phyloP scores from a whole-genome alignment of 2,888 invertebrate genomes.

The Aspidiotus destructor region DNA sequence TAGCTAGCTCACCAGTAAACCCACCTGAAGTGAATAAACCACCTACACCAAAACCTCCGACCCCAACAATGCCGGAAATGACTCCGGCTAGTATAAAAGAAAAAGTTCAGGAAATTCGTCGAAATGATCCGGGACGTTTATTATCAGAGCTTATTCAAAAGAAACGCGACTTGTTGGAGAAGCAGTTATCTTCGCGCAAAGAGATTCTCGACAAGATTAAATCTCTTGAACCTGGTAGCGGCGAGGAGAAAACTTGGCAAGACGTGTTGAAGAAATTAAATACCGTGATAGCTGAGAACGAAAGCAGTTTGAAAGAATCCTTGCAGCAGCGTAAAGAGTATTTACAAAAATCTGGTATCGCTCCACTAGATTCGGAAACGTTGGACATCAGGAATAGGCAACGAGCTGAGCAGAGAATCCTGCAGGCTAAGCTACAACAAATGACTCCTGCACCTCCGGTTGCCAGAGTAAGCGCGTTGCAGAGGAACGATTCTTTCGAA shows the following conservation, averaged over 20 bases:
- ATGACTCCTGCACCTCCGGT: neutral
- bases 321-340: slow-evolving; percentile 24
- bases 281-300: slow-evolving; percentile 17
- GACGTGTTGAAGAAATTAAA: slow-evolving; percentile 24
- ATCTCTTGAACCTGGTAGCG: slow-evolving; percentile 15
- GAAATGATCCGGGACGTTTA: slow-evolving; percentile 22
- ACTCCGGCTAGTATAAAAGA: neutral
- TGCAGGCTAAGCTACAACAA: neutral
- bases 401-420: slow-evolving; percentile 1
- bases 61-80: slow-evolving; percentile 1
- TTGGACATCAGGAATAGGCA: slow-evolving; percentile 1
- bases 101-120: slow-evolving; percentile 2
- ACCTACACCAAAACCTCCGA: neutral
- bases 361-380: slow-evolving; percentile 25
- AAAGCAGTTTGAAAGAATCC: slow-evolving; percentile 16
- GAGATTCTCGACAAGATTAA: slow-evolving; percentile 26
- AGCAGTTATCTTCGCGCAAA: slow-evolving; percentile 24
- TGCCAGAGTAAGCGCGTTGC: slow-evolving; percentile 1
- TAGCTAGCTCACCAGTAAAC: neutral
- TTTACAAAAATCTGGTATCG: slow-evolving; percentile 24
- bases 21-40: neutral
- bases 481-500: slow-evolving; percentile 5
- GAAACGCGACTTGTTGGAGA: slow-evolving; percentile 22
- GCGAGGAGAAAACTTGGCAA: slow-evolving; percentile 19
- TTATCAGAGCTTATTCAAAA: slow-evolving; percentile 26